Base-by-base conservation (phyloP, 2,797 vertebrate genomes). In the Vespertilio murinus region DNA sequence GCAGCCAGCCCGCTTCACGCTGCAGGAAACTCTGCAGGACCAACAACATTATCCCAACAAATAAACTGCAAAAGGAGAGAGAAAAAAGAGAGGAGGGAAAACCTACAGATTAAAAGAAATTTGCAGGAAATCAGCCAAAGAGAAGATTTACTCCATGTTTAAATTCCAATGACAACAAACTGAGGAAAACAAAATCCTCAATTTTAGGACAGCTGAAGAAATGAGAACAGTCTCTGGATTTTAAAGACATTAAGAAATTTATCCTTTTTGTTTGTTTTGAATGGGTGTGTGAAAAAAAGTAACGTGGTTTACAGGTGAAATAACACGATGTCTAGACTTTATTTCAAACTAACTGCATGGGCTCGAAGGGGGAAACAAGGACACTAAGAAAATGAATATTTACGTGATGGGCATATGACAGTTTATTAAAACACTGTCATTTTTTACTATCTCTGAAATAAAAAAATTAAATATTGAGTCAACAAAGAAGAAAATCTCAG, bases 181-280 rank as follows among this genome's bases (percentile, higher is more conserved):
- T 64, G 67, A 38, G 52, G 91, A 86, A 70, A 91, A 80, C 1
- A 45, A 93, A 94, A n/a, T 12, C 28, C 79, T 82, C 47, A 73
- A n/a, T 86, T 88, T 95, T 28, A 73, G 49, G 61, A 95, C 25
- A 92, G 22, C 1, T 52, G 16, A 93, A 47, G 65, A 95, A 91
- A 95, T 75, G 35, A n/a, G 22, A 87, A 73, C 3, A 88, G 40
- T 84, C 9, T 91, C 54, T 38, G 3, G 79, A 52, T 85, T 93
- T 79, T 85, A 42, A 81, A 85, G 69, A 83, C 40, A 73, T 33
- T 70, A 77, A 83, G 25, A 52, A 92, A 69, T 67, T 70, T n/a
- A 74, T 77, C 52, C 25, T n/a, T 91, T 81, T 81, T 88, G 59
- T 54, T 87, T 65, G 52, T 70, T 75, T 73, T 42, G 61, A 33